phyloP scores from a whole-genome alignment of 2,888 invertebrate species.

The Torymus aiolomorphi region DNA sequence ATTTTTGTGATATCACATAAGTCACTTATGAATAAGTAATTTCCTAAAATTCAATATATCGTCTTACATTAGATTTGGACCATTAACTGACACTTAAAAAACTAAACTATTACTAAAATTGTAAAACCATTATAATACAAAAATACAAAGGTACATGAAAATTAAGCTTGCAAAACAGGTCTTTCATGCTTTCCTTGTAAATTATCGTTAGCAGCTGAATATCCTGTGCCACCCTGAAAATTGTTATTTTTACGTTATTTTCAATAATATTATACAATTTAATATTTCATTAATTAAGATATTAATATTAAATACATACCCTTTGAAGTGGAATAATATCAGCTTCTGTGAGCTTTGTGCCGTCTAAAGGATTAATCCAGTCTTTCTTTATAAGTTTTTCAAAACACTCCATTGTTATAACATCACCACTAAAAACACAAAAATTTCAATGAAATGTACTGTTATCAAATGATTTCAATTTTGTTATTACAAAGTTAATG shows the following conservation, averaged over 20 bases:
- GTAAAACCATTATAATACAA: too few relatives aligned
- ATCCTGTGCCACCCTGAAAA: slow-evolving; percentile 94
- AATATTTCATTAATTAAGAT: too few relatives aligned
- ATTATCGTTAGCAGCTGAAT: slow-evolving; percentile 89
- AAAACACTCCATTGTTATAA: slow-evolving; percentile 96
- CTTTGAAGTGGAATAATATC: slow-evolving; percentile 95
- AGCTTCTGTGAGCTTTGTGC: slow-evolving; percentile 87
- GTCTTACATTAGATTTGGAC: too few relatives aligned
- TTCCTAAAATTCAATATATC: too few relatives aligned
- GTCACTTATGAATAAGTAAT: too few relatives aligned
- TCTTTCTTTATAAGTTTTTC: slow-evolving; percentile 97
- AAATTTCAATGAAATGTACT: slow-evolving; percentile 3
- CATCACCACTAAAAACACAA: slow-evolving; percentile 86
- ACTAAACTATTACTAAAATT: too few relatives aligned
- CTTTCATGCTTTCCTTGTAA: slow-evolving; percentile 89
- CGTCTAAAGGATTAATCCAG: slow-evolving; percentile 95
- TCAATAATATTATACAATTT: neutral
- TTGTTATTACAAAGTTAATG: neutral
- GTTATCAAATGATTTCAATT: slow-evolving; percentile 20
- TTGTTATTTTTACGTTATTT: slow-evolving; percentile 11
- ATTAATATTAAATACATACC: slow-evolving; percentile 74
- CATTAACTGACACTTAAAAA: too few relatives aligned
- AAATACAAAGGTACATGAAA: neutral
- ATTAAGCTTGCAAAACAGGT: slow-evolving; percentile 88
- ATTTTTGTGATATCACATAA: too few relatives aligned